Evolutionary conservation across 1,140 invertebrate genomes (phyloP).

Genomic region (Eupristina koningsbergeri): DNA sequence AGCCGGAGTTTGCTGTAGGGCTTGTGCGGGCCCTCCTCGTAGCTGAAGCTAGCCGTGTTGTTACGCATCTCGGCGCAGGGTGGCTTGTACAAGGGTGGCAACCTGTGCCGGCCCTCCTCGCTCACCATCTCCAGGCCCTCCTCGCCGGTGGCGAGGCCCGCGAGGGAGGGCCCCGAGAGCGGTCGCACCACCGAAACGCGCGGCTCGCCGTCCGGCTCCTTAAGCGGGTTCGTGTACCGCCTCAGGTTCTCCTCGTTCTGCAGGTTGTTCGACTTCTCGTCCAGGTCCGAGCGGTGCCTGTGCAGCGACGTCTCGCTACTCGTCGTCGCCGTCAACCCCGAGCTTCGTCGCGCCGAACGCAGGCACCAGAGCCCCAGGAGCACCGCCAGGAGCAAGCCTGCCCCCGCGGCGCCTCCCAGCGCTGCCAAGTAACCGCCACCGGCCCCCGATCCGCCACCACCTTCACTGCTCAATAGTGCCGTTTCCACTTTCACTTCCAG

Average conservation of each 20-base stretch:
- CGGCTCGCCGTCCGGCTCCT: slow-evolving; percentile 74
- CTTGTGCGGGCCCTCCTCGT: slow-evolving; percentile 80
- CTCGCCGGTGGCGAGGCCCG: slow-evolving; percentile 67
- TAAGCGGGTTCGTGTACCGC: slow-evolving; percentile 78
- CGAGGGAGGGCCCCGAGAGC: slow-evolving; percentile 72
- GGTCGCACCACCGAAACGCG: slow-evolving; percentile 76
- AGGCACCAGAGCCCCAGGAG: slow-evolving; percentile 69
- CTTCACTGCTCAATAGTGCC: slow-evolving; percentile 76
- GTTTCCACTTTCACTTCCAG: slow-evolving; percentile 87
- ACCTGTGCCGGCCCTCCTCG: slow-evolving; percentile 74
- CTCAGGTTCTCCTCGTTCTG: slow-evolving; percentile 92
- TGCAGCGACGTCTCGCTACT: slow-evolving; percentile 75
- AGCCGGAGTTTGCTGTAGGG: slow-evolving; percentile 84
- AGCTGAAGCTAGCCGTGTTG: slow-evolving; percentile 82
- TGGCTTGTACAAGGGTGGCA: slow-evolving; percentile 75
- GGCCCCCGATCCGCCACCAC: slow-evolving; percentile 71
- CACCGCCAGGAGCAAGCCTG: slow-evolving; percentile 61
- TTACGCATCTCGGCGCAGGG: slow-evolving; percentile 81
- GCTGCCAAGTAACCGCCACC: slow-evolving; percentile 73
- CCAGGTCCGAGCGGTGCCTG: slow-evolving; percentile 80
- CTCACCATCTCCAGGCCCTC: slow-evolving; percentile 79
- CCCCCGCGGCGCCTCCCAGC: slow-evolving; percentile 70
- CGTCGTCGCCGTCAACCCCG: slow-evolving; percentile 68
- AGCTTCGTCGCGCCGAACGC: slow-evolving; percentile 61
- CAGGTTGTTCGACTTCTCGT: slow-evolving; percentile 89